Evolutionary conservation across 2,797 vertebrate genomes (phyloP), one percentile per base, ranked within the genome.

Genomic region (Distichodus sexfasciatus): DNA sequence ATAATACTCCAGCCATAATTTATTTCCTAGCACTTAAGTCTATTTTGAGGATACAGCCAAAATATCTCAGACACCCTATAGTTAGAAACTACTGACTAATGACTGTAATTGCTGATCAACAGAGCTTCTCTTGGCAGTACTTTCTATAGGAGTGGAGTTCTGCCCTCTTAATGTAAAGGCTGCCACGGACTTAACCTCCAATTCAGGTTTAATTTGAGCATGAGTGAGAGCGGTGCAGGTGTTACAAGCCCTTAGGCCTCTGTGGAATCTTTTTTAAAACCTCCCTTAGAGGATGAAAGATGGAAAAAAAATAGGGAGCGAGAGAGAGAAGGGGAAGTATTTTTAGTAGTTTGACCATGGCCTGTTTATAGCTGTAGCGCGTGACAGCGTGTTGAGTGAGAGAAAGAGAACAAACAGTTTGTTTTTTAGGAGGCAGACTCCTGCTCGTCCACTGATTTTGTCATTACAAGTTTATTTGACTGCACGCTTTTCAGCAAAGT

Each of bases 311-410:
- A 62, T 15, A 47, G 33, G 35, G 66, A 38, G 50, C 40, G 48
- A 4, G 47, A 69, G 67, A 31, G 53, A 26, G 66, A 33, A 58
- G 47, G 19, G 62, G 21, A 31, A 47, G 23, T 71, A 73, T 79
- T 76, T 79, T 76, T 71, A 73, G 73, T 63, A n/a, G 31, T 64
- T 57, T 71, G 70, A 68, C 70, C 74, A 47, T 76, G 73, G 68
- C 62, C 33, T 76, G 28, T 74, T 55, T 64, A 50, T 50, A 43
- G 43, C 40, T 65, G 35, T 35, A 38, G 23, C n/a, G 33, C 33
- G 23, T 59, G 36, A 59, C 10, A 69, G 36, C 61, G n/a, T 50
- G 53, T 19, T 46, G 36, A 41, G 10, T 7, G 12, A 31, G 41
- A n/a, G 67, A 75, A 61, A 31, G 46, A 50, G 26, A 41, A 53